Base-by-base conservation (phyloP, 2,888 invertebrate species). In the Cataglyphis cursor region DNA sequence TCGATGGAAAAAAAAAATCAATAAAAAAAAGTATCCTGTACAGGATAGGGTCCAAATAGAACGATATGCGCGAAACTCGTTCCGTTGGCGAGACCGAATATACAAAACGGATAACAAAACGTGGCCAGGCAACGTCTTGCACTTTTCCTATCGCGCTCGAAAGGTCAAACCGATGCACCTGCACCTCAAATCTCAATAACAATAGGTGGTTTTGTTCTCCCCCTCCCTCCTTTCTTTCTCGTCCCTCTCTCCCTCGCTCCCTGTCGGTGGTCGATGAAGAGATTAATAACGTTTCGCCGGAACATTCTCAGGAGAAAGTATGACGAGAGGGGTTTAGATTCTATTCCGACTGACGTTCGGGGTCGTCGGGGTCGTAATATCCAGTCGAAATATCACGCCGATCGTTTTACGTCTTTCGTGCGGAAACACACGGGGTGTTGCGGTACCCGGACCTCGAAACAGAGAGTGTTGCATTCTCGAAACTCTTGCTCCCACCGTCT, bases 241-340 rank as follows among this genome's bases (percentile, higher is more conserved):
- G 15, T 21, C 24, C 10, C 21, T 18, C 35, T 38, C 51, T 41
- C 57, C 6, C n/a, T 3, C 41, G 31, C 38, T 15, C 57, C 24
- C 12, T 28, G 18, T 41, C 68, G 28, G 35, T 38, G 24, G 15
- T 61, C 88, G 89, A 89, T 89, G 84, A 88, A 88, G 86, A 89
- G 89, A 89, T 89, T 89, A 89, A 89, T 89, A 89, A 89, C 68
- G 88, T 86, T 86, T 72, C 88, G 74, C 82, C 62, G 31, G 80
- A 48, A 68, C 84, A 82, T 83, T 85, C 86, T 57, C 83, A 54
- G 81, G 89, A 86, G 89, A 89, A 89, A 89, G 89, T 89, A 84
- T 76, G 59, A 28, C 28, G 68, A 38, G 80, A 82, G 72, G 82
- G 72, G 75, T 75, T 65, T 85, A n/a, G 81, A 85, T 86, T 61